phyloP scores from a whole-genome alignment of 2,888 invertebrate species.

The Dexiosoma caninum region DNA sequence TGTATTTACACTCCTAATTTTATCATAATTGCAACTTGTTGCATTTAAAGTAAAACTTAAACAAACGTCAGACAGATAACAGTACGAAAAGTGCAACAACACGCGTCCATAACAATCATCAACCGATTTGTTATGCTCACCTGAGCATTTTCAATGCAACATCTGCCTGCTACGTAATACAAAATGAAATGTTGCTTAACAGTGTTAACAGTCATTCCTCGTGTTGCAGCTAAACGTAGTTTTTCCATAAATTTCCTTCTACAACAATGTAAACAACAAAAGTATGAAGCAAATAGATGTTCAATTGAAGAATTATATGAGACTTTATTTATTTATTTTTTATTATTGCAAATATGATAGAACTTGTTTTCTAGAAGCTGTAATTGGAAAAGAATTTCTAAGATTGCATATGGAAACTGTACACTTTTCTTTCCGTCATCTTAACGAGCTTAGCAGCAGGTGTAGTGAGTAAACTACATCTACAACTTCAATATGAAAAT shows the following conservation, averaged over 20 bases:
- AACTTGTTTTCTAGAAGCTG: slow-evolving; percentile 24
- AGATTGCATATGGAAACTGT: slow-evolving; percentile 45
- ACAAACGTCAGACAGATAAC: slow-evolving; percentile 10
- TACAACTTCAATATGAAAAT: background rate
- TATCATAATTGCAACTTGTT: slow-evolving; percentile 23
- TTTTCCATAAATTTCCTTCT: background rate
- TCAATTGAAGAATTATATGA: background rate
- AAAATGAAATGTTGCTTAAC: slow-evolving; percentile 25
- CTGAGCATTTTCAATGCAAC: slow-evolving; percentile 3
- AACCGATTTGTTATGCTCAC: slow-evolving; percentile 29
- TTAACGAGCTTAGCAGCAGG: slow-evolving; percentile 42
- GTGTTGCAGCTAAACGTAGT: background rate
- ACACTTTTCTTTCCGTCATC: slow-evolving; percentile 25
- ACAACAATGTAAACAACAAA: background rate
- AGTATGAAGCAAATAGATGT: slow-evolving; percentile 17
- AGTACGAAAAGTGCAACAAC: background rate
- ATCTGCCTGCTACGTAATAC: background rate
- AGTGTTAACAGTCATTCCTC: slow-evolving; percentile 47
- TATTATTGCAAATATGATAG: background rate
- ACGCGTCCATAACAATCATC: background rate
- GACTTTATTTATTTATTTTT: background rate
- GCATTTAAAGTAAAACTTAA: slow-evolving; percentile 7
- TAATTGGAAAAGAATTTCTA: slow-evolving; percentile 29
- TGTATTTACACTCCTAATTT: background rate
- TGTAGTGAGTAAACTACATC: background rate